Evolutionary conservation across 2,113 vertebrate genomes (phyloP), one percentile per base, ranked within the genome.

Genomic region (Pelusios castaneus): DNA sequence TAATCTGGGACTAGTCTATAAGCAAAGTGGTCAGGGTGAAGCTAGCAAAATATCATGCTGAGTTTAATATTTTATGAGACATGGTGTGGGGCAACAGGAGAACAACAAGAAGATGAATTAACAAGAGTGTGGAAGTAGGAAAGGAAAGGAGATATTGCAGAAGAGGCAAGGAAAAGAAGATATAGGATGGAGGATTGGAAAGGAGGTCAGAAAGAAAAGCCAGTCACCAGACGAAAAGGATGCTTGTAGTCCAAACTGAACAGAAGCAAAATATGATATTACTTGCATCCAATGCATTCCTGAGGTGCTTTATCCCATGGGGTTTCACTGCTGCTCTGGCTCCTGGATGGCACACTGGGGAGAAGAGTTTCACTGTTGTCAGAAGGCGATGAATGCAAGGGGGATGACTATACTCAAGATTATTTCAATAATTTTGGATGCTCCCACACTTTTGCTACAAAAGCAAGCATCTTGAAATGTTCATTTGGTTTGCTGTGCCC

Each of bases 151-250:
- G 34, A 8, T n/a, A 8, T n/a, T n/a, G 31, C 17, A 34, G 60
- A 51, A 83, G 89, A 73, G 45, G 45, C 27, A 38, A 79, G 17
- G 49, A 90, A 13, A 89, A 45, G 87, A 94, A 92, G 94, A 89
- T 22, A 25, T 22, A 25, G 0, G 0, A 1, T 82, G 52, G 12
- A 41, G 67, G 80, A 14, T 84, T 81, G 56, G 34, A 49, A 63
- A 87, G 91, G 73, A 9, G 79, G 85, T 52, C 70, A 95, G 91
- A 38, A 70, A 92, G 49, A 63, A 34, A 63, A 31, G 60, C 60
- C 16, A 34, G 31, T 34, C 31, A 34, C 29, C 31, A 16, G 7
- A n/a, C 8, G 94, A 90, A 34, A 60, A 92, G 47, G 73, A 67
- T 95, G 63, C 43, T n/a, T 94, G 89, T 84, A 87, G 16, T 41